Evolutionary conservation across 2,113 vertebrate genomes (phyloP).

Genomic region (Arenaria interpres): DNA sequence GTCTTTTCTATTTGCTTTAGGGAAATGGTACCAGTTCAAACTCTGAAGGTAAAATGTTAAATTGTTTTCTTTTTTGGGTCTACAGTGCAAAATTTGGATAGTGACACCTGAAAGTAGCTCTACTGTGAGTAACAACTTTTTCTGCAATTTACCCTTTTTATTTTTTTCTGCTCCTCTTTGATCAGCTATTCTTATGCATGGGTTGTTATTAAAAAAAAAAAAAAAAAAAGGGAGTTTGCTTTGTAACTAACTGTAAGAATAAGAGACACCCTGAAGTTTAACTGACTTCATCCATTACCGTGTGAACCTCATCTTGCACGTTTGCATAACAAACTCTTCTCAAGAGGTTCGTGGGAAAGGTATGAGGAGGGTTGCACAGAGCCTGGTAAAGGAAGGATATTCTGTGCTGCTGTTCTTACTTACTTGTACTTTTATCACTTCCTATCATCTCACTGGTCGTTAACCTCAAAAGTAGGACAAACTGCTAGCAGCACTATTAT

Average conservation of each 20-base stretch:
- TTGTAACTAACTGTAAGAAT: conserved; percentile 19
- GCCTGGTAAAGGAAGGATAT: conserved; percentile 66
- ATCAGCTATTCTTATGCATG: not conserved
- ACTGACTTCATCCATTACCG: conserved; percentile 47
- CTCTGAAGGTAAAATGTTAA: not conserved
- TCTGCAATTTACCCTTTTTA: not conserved
- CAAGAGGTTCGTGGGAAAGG: conserved; percentile 27
- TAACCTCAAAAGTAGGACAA: conserved; percentile 74
- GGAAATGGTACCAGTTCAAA: not conserved
- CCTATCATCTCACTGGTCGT: conserved; percentile 72
- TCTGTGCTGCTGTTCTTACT: conserved; percentile 42
- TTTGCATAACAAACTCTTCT: conserved; percentile 51
- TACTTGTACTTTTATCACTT: conserved; percentile 66
- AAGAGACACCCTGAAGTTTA: conserved; percentile 29
- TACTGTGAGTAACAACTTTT: not conserved
- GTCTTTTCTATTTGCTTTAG: not conserved
- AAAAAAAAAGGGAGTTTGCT: not conserved
- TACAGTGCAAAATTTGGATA: not conserved
- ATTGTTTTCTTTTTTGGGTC: not conserved
- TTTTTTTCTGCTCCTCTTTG: not conserved
- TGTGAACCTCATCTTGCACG: conserved; percentile 67
- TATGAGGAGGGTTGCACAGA: not conserved
- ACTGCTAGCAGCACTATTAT: conserved; percentile 13
- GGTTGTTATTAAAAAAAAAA: not conserved
- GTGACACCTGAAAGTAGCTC: not conserved